Conservation (phyloP, 2,888 invertebrate species). For the Diarsia mendica region DNA sequence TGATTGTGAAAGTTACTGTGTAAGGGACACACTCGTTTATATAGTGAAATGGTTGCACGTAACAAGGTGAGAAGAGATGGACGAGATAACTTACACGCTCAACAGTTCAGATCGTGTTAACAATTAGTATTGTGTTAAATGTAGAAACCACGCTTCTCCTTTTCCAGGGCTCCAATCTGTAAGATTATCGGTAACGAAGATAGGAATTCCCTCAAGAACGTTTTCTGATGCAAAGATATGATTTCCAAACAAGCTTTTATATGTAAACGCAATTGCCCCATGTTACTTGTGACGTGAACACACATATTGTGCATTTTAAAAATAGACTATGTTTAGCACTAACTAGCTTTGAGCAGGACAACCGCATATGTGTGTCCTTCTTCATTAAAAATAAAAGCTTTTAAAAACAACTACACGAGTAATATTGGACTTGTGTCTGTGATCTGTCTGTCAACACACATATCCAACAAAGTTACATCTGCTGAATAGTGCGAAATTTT, state of each 20-base stretch:
- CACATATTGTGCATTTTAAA: conserved; percentile 10
- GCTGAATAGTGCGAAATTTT: background rate
- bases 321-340: background rate
- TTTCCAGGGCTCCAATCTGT: background rate
- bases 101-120: conserved; percentile 8
- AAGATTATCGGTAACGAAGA: background rate
- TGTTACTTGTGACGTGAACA: background rate
- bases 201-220: background rate
- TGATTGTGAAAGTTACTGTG: conserved; percentile 62
- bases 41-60: conserved; percentile 56
- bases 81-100: conserved; percentile 44
- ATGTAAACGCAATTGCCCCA: background rate
- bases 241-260: background rate
- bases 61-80: conserved; percentile 46
- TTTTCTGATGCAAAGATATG: background rate
- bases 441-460: conserved; percentile 3
- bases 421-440: background rate
- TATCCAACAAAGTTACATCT: background rate
- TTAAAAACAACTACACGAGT: background rate
- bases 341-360: background rate
- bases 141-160: conserved; percentile 21
- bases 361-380: background rate
- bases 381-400: background rate
- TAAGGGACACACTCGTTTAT: conserved; percentile 59
- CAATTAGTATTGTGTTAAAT: conserved; percentile 25